Conservation (phyloP, 2,888 invertebrate genomes). For the Brachyptera putata region DNA sequence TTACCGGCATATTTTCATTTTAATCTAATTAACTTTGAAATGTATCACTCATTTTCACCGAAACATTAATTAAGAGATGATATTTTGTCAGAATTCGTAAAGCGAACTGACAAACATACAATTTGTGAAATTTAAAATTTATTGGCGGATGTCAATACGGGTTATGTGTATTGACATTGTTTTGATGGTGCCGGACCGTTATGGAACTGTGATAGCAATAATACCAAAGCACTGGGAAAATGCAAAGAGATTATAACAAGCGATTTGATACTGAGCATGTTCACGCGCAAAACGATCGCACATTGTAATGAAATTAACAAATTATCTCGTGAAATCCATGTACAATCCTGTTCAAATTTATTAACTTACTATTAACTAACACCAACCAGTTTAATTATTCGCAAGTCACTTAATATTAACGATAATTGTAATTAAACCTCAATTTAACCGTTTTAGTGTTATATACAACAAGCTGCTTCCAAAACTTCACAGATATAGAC, state of each 20-base stretch:
- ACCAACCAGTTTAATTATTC: conserved; percentile 6
- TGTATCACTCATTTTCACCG: not conserved
- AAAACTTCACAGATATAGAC: no score
- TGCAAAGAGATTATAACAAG: no score
- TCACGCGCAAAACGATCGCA: no score
- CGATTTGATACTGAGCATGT: no score
- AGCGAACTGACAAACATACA: not conserved
- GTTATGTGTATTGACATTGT: not conserved
- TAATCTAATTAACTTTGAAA: conserved; percentile 4
- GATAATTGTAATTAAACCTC: conserved; percentile 9
- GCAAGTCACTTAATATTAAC: conserved; percentile 12
- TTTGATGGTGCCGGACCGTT: not conserved
- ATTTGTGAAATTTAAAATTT: conserved; percentile 17
- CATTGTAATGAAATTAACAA: conserved; percentile 20
- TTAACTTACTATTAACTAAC: conserved; percentile 14
- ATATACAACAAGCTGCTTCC: no score
- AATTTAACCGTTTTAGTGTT: no score
- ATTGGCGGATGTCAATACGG: not conserved
- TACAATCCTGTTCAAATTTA: conserved; percentile 19
- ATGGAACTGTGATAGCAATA: no score
- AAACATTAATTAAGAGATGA: conserved; percentile 1
- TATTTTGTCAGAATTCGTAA: conserved; percentile 1
- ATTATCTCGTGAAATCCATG: conserved; percentile 22
- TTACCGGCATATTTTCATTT: conserved; percentile 1
- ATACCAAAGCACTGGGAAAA: no score